A percentile compares a stretch with the other conserved stretches of the same genome.
Conservation (phyloP, 2,888 invertebrate genomes). For the Mechanitis mazaeus region DNA sequence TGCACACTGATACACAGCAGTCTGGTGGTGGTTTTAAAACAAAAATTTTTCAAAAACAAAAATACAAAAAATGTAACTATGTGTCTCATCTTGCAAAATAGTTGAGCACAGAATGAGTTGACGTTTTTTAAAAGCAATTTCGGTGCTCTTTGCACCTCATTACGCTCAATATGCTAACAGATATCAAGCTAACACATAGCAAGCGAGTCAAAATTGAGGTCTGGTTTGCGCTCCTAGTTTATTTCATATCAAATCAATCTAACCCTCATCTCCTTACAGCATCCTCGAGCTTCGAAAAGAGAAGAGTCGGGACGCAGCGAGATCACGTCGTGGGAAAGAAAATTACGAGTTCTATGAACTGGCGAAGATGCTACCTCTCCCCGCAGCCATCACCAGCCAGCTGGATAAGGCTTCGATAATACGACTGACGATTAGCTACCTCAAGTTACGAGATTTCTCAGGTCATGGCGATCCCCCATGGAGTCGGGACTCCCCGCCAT, state of each 20-base stretch:
- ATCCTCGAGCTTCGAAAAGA: conserved; percentile 95
- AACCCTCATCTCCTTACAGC: conserved; percentile 77
- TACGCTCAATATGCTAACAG: no score
- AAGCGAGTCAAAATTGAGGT: no score
- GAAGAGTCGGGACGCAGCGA: conserved; percentile 94
- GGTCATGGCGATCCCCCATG: conserved; percentile 97
- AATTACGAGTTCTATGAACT: conserved; percentile 98
- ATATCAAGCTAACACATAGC: no score
- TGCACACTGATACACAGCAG: no score
- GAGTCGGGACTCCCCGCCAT: conserved; percentile 87
- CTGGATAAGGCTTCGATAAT: conserved; percentile 97
- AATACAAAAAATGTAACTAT: no score
- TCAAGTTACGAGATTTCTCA: conserved; percentile 95
- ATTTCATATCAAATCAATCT: conserved; percentile 28
- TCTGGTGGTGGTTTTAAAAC: no score
- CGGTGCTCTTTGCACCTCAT: no score
- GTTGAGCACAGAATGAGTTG: no score
- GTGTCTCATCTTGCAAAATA: no score
- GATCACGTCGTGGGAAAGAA: conserved; percentile 94
- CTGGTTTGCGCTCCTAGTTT: no score
- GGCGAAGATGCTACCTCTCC: conserved; percentile 94
- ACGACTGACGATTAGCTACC: conserved; percentile 96
- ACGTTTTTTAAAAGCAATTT: no score
- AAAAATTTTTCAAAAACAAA: no score
- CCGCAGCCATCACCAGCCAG: conserved; percentile 94